Conservation (phyloP, 2,113 vertebrate genomes). For the Siphamia tubifer region DNA sequence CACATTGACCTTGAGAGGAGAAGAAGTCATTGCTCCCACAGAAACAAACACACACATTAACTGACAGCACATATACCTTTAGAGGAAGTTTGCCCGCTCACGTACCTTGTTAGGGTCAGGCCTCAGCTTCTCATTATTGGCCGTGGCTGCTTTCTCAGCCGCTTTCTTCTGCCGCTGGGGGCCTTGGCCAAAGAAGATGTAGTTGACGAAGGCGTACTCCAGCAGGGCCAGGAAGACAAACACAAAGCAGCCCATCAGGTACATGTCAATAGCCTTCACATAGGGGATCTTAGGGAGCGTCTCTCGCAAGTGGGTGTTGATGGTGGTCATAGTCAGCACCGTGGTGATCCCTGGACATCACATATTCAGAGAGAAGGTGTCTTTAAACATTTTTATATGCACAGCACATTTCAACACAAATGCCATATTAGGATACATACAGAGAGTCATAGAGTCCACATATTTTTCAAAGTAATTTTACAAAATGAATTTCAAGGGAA, state of each 20-base stretch:
- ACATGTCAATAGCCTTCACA: constrained; percentile 99
- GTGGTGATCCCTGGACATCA: constrained; percentile 93
- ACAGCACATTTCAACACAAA: background rate
- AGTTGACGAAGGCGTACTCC: constrained; percentile 98
- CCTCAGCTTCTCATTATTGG: constrained; percentile 95
- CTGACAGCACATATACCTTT: constrained; percentile 54
- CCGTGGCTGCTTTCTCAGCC: constrained; percentile 93
- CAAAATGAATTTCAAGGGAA: no score
- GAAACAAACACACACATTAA: constrained; percentile 61
- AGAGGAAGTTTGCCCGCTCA: background rate
- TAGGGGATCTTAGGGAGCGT: constrained; percentile 99
- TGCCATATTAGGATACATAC: no score
- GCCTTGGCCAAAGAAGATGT: constrained; percentile 98
- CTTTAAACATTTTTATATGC: background rate
- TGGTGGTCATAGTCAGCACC: constrained; percentile 99
- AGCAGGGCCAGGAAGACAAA: constrained; percentile 98
- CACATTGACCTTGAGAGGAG: constrained; percentile 72
- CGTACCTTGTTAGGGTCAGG: constrained; percentile 96
- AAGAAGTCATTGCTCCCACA: constrained; percentile 53
- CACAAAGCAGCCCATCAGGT: constrained; percentile 99
- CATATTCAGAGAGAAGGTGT: constrained; percentile 36
- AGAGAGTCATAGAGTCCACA: no score
- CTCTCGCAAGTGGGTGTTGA: constrained; percentile 97
- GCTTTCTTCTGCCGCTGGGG: constrained; percentile 99
- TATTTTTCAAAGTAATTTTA: no score